Evolutionary conservation across 2,797 vertebrate genomes (phyloP).

Genomic region (Gymnothorax reevesii): DNA sequence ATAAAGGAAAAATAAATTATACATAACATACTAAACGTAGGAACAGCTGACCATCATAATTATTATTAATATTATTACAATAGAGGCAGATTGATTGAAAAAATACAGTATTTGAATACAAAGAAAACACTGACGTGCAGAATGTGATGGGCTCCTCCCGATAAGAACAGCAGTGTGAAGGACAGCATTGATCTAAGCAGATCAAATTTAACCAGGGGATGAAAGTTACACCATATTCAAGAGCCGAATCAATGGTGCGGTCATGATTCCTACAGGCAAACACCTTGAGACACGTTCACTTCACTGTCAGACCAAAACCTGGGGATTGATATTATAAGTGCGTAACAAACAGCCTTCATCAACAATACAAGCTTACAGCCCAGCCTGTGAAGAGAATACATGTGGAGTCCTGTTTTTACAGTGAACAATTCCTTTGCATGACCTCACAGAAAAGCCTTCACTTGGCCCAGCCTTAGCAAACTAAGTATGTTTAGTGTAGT

Average conservation of each 20-base stretch:
- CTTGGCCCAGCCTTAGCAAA: constrained; percentile 4
- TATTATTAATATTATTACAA: constrained; percentile 92
- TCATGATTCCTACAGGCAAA: not conserved
- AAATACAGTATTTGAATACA: constrained; percentile 91
- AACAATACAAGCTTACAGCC: not conserved
- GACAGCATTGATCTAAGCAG: constrained; percentile 5
- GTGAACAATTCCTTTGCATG: not conserved
- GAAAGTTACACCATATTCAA: constrained; percentile 37
- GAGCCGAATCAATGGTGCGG: constrained; percentile 1
- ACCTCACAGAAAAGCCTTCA: not conserved
- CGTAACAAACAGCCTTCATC: constrained; percentile 4
- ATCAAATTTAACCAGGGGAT: constrained; percentile 38
- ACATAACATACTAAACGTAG: constrained; percentile 98
- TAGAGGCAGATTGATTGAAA: constrained; percentile 93
- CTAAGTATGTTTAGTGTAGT: not conserved
- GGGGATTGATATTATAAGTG: not conserved
- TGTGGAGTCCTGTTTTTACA: not conserved
- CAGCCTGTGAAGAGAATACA: not conserved
- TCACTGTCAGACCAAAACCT: not conserved
- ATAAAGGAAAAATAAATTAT: constrained; percentile 93
- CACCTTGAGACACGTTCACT: not conserved
- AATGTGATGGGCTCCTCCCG: constrained; percentile 80
- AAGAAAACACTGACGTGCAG: constrained; percentile 86
- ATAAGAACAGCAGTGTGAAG: constrained; percentile 47
- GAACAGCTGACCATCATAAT: constrained; percentile 90